Percentiles rank a stretch among this genome's conserved stretches.
These are phyloP conservation scores for Chymomyza amoena DNA, from an alignment of 2,888 invertebrate species.

Conservation along the genomic window DNA sequence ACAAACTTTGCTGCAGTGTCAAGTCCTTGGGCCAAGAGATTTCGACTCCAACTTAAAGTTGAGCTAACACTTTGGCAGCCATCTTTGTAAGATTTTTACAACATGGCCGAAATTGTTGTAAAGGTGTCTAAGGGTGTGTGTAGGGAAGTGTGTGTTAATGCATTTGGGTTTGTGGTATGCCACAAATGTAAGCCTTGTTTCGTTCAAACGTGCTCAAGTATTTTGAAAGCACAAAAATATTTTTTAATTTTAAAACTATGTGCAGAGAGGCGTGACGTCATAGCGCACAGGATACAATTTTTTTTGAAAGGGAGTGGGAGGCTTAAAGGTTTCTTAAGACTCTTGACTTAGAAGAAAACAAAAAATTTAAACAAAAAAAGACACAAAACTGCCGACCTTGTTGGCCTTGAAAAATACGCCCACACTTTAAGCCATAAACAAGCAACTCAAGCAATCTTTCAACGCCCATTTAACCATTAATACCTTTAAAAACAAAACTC, in stretches of 20 bases:
- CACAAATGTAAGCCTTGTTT: background rate
- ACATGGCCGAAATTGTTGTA: too few species aligned
- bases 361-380: too few species aligned
- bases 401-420: background rate
- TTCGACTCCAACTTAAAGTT: constrained; percentile 16
- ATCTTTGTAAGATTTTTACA: background rate
- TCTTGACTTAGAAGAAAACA: too few species aligned
- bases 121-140: background rate
- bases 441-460: background rate
- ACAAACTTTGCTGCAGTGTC: constrained; percentile 13
- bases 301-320: too few species aligned
- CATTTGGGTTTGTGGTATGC: background rate
- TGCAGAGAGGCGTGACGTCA: background rate
- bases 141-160: background rate
- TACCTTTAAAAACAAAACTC: background rate
- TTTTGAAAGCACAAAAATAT: background rate
- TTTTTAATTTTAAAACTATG: background rate
- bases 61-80: constrained; percentile 19
- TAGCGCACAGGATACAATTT: background rate
- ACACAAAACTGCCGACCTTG: background rate
- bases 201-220: background rate
- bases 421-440: background rate
- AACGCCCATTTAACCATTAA: background rate
- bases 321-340: too few species aligned
- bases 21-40: constrained; percentile 2